phyloP scores from a whole-genome alignment of 1,140 invertebrate species.

The Globodera rostochiensis region DNA sequence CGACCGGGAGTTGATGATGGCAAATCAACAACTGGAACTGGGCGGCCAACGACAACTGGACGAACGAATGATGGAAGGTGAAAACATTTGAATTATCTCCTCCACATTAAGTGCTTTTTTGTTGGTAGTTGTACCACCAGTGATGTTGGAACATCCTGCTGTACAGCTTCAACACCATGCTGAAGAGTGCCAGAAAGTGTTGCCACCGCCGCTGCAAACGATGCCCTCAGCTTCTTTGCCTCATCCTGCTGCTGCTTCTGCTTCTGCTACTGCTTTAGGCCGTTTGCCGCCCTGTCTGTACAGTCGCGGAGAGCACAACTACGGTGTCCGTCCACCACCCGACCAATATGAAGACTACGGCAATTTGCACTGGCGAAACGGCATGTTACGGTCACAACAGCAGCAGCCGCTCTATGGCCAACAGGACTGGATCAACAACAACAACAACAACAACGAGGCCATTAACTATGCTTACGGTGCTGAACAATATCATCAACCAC shows the following conservation, averaged over 20 bases:
- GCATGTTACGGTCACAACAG: slow-evolving; percentile 15
- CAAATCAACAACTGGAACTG: background rate
- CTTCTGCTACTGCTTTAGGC: background rate
- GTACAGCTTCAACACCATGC: background rate
- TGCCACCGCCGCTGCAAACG: background rate
- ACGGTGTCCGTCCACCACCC: slow-evolving; percentile 20
- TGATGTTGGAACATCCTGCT: background rate
- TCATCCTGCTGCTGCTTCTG: background rate
- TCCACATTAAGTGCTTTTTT: background rate
- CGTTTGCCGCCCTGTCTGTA: slow-evolving; percentile 7
- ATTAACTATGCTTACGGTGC: background rate
- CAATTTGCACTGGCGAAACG: slow-evolving; percentile 14
- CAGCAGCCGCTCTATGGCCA: slow-evolving; percentile 2
- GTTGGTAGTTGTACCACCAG: background rate
- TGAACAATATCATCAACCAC: background rate
- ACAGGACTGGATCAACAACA: slow-evolving; percentile 28
- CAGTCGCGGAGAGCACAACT: slow-evolving; percentile 33
- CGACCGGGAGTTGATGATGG: background rate
- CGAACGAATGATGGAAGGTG: background rate
- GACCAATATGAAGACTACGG: slow-evolving; percentile 24
- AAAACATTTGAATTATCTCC: too few species aligned
- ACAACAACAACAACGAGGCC: background rate
- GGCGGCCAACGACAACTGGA: background rate
- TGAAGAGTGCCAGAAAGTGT: background rate
- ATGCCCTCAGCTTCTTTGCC: background rate